Evolutionary conservation across 2,888 invertebrate species (phyloP), one percentile per base, ranked within the genome.

Genomic region (Patella depressa): DNA sequence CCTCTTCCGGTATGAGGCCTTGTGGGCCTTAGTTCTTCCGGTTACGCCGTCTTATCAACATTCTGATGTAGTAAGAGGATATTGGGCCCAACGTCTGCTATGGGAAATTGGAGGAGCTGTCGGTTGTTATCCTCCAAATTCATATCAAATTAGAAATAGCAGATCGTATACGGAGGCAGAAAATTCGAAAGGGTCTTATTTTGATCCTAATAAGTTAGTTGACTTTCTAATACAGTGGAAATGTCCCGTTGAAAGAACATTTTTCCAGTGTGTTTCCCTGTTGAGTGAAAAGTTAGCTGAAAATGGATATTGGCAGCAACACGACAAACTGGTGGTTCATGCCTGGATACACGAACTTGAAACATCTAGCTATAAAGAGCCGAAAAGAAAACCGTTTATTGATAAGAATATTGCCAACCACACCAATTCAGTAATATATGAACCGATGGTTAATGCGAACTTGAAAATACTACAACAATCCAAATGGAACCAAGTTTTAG

Each of bases 41-140:
- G 76, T 82, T 1, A 83, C 84, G 9, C 82, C 85, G 14, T 79
- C 84, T 11, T 84, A 85, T 55, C 74, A 88, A 70, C 83, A 79
- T 5, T 82, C 81, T 71, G 88, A 89, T 80, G 88, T 89, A 45
- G 86, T 84, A 81, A 75, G 88, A 55, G 80, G 87, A 2, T 89
- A 87, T 78, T 88, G 84, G 84, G 84, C 85, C 1, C 86, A 88
- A 75, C 75, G 83, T 55, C 80, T 89, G 7, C 55, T 89, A 53
- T 84, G 85, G 83, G 78, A 86, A 45, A 78, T 84, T 1, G 86
- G 84, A 2, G 83, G 81, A 2, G 73, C 78, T 53, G 65, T 88
- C 14, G 86, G 81, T 9, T 88, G 85, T 77, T 83, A 78, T 29
- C 79, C 85, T 17, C 83, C 86, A 7, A 85, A 81, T 69, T 79